Conservation (phyloP, 2,797 vertebrate genomes). For the Macropus fuliginosus region DNA sequence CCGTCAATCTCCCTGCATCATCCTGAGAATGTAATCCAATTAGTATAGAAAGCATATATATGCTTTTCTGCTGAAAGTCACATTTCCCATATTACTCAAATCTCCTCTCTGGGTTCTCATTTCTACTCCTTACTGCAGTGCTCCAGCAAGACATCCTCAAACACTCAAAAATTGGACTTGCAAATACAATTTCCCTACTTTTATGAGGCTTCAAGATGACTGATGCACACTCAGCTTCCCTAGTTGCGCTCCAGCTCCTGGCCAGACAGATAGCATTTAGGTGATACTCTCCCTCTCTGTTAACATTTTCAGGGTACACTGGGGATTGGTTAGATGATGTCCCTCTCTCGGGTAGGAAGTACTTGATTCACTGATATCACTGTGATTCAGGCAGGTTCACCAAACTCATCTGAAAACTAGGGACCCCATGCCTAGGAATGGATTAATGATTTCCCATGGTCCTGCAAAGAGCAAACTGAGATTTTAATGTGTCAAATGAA, state of each 20-base stretch:
- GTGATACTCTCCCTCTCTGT: slow-evolving; percentile 70
- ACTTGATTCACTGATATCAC: slow-evolving; percentile 54
- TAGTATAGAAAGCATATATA: slow-evolving; percentile 78
- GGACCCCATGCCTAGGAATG: slow-evolving; percentile 18
- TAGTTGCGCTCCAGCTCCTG: slow-evolving; percentile 70
- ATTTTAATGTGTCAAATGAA: not conserved
- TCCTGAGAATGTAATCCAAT: slow-evolving; percentile 79
- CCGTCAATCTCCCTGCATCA: slow-evolving; percentile 74
- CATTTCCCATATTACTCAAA: slow-evolving; percentile 68
- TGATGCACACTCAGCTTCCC: slow-evolving; percentile 72
- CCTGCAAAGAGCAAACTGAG: not conserved
- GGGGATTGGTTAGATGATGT: slow-evolving; percentile 33
- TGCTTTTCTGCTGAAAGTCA: slow-evolving; percentile 57
- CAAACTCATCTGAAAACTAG: slow-evolving; percentile 57
- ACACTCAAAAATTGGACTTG: slow-evolving; percentile 82
- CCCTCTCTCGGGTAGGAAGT: slow-evolving; percentile 47
- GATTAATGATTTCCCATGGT: not conserved
- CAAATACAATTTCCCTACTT: slow-evolving; percentile 82
- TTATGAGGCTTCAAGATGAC: slow-evolving; percentile 82
- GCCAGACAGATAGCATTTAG: slow-evolving; percentile 75
- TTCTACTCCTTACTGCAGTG: slow-evolving; percentile 73
- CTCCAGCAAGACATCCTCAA: slow-evolving; percentile 73
- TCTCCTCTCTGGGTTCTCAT: slow-evolving; percentile 60
- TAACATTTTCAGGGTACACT: slow-evolving; percentile 55
- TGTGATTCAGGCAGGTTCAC: slow-evolving; percentile 5